A percentile compares a stretch with the other conserved stretches of the same genome.
Evolutionary conservation across 2,113 vertebrate genomes (phyloP).

Genomic region (Neogale vison): DNA sequence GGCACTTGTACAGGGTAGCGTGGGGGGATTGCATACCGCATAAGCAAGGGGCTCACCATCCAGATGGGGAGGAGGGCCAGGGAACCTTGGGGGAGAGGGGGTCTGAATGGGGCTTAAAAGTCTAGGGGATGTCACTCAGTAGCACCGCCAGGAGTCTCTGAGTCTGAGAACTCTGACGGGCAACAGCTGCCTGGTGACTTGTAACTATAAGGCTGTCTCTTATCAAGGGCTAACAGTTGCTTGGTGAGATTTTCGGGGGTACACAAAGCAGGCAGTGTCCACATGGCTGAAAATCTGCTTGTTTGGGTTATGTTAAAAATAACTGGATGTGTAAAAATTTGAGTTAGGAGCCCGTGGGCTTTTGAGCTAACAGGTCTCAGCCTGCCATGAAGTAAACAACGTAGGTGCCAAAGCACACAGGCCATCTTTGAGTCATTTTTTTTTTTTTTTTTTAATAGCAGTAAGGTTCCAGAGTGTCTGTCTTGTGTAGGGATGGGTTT

Average conservation of each 20-base stretch:
- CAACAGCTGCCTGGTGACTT: background rate
- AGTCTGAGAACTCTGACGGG: background rate
- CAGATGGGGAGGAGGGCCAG: no score
- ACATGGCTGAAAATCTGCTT: background rate
- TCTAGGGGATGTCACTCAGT: background rate
- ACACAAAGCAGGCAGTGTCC: background rate
- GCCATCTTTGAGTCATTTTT: background rate
- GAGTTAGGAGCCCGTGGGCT: background rate
- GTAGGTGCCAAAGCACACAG: background rate
- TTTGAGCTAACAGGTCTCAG: background rate
- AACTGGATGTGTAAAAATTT: background rate
- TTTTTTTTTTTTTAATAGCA: background rate
- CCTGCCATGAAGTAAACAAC: background rate
- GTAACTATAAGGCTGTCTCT: no score
- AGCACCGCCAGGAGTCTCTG: background rate
- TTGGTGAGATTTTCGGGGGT: background rate
- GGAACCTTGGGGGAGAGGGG: background rate
- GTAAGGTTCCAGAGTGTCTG: background rate
- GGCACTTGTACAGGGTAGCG: no score
- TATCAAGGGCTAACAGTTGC: background rate
- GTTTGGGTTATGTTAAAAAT: background rate
- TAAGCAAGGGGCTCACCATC: background rate
- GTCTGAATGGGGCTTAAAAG: accelerated
- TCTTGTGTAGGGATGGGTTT: background rate
- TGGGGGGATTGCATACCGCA: no score